Base-by-base conservation (phyloP, 2,113 vertebrate genomes). In the Pardalotus punctatus region DNA sequence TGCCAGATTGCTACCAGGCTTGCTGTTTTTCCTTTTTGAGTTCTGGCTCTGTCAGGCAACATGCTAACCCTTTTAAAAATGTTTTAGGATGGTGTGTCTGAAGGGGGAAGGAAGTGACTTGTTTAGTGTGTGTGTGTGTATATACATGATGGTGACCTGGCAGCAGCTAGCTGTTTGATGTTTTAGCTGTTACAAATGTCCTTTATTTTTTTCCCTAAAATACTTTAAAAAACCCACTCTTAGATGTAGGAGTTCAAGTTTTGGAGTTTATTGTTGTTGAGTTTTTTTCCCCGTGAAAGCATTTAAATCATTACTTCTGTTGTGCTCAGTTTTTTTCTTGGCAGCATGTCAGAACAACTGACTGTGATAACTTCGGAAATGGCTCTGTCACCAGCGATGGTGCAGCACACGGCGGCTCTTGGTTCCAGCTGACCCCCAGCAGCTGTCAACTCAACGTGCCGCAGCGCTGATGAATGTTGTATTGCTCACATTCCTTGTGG, bases 401-500 rank as follows among this genome's bases (percentile, higher is more conserved):
- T 66, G 61, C 38, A 67, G 61, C 48, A 21, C 29, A 7, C 1
- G 4, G 31, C 12, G 58, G 14, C 62, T 76, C 27, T 22, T 71
- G 78, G 28, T 72, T 94, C 57, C 45, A 51, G 43, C 78, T 85
- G 57, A 76, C 45, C 74, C 33, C 24, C 35, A 54, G 73, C 78
- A 82, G 72, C 74, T 80, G 56, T 72, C 67, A 81, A 3, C 65
- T 73, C 51, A 31, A 9, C 4, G 1, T 57, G 33, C 54, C 62
- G 45, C 21, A 28, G 27, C 14, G 1, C 4, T 82, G 66, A 48
- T 48, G 27, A 19, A 53, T 69, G 54, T 23, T 43, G 25, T 54
- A 29, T 47, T 0, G 13, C 48, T 74, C 19, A 1, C 9, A 2
- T 79, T 47, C 31, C 48, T 81, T 61, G 25, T 4, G 4, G 47